These are phyloP conservation scores for Ataeniobius toweri DNA, from an alignment of 2,797 vertebrate species.

Conservation along the genomic window DNA sequence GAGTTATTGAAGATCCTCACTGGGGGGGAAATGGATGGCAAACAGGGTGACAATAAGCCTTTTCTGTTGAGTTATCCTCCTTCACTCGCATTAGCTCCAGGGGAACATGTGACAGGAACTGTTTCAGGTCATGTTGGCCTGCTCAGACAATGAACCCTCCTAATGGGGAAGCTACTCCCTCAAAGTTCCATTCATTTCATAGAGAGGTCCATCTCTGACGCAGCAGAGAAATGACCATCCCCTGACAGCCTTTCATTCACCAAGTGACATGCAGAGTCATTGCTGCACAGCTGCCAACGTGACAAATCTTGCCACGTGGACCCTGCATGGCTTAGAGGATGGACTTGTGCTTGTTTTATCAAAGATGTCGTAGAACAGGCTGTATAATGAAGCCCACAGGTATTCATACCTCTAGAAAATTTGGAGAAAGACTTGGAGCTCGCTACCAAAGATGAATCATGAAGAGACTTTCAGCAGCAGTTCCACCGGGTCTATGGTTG, in stretches of 20 bases:
- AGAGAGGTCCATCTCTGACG: constrained; percentile 47
- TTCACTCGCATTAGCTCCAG: constrained; percentile 65
- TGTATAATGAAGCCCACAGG: neutral
- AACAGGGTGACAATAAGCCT: constrained; percentile 69
- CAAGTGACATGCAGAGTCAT: neutral
- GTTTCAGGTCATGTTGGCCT: constrained; percentile 74
- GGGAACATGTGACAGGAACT: constrained; percentile 74
- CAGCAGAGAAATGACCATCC: constrained; percentile 41
- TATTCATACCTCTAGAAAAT: too few species aligned
- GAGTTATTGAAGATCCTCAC: constrained; percentile 39
- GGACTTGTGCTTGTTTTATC: neutral
- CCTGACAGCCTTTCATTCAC: constrained; percentile 29
- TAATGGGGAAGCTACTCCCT: constrained; percentile 45
- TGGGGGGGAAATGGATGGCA: constrained; percentile 54
- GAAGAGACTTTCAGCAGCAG: neutral
- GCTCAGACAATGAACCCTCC: constrained; percentile 68
- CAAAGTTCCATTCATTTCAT: constrained; percentile 60
- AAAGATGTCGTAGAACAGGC: neutral
- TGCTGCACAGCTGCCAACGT: neutral
- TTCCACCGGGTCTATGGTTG: neutral
- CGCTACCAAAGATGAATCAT: neutral
- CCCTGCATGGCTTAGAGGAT: neutral
- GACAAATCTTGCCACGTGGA: neutral
- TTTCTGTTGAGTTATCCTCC: constrained; percentile 68
- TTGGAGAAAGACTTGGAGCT: neutral